Conservation (phyloP, 2,888 invertebrate species). For the Meteorus cinctellus region DNA sequence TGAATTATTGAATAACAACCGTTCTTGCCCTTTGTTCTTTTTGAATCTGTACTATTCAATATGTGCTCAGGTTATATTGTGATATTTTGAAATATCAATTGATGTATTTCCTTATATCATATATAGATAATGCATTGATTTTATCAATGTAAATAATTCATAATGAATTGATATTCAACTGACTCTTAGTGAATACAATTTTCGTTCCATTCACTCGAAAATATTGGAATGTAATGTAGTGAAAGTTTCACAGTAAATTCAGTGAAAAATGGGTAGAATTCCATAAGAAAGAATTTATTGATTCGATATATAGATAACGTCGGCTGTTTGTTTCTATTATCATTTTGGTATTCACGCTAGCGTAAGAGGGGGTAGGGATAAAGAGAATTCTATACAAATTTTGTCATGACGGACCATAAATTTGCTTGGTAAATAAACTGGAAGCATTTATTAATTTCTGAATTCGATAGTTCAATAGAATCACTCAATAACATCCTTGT, state of each 20-base stretch:
- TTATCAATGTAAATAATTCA: not conserved
- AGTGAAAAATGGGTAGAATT: not conserved
- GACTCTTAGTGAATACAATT: not conserved
- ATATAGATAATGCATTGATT: not conserved
- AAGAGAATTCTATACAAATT: not conserved
- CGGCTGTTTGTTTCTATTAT: conserved; percentile 36
- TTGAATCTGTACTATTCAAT: not conserved
- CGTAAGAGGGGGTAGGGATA: not conserved
- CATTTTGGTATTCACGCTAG: not conserved
- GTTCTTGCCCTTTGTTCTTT: not conserved
- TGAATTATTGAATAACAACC: not conserved
- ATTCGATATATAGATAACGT: conserved; percentile 28
- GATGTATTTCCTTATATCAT: not conserved
- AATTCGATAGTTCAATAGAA: too few species aligned
- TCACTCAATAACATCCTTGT: too few species aligned
- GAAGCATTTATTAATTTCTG: too few species aligned
- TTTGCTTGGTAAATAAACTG: too few species aligned
- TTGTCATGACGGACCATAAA: not conserved
- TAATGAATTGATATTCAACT: not conserved
- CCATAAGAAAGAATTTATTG: not conserved
- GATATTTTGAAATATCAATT: not conserved
- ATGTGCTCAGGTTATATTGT: not conserved
- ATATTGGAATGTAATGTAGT: not conserved
- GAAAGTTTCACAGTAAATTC: not conserved
- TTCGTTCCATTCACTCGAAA: not conserved